A percentile compares a stretch with the other conserved stretches of the same genome.
phyloP scores from a whole-genome alignment of 2,888 invertebrate genomes.

The Synanthedon myopaeformis region DNA sequence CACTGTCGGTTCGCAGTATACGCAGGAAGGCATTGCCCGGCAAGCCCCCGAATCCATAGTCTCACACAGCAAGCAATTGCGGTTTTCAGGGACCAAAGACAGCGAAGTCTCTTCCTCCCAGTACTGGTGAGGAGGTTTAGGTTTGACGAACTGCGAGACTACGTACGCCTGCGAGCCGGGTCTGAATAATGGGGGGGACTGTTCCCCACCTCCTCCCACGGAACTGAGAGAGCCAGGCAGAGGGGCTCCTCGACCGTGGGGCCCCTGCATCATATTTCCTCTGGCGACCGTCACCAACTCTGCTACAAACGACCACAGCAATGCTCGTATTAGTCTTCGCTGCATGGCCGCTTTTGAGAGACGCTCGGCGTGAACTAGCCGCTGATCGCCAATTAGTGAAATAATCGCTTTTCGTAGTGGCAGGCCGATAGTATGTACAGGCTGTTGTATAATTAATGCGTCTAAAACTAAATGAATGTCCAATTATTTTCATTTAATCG shows the following conservation, averaged over 20 bases:
- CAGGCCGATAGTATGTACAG: too few species aligned
- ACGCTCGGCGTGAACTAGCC: too few species aligned
- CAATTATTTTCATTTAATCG: too few species aligned
- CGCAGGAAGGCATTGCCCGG: slow-evolving; percentile 55
- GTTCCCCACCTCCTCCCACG: slow-evolving; percentile 39
- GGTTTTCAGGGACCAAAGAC: slow-evolving; percentile 45
- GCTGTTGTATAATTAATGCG: too few species aligned
- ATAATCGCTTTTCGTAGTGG: too few species aligned
- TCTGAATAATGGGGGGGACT: slow-evolving; percentile 45
- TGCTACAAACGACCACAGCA: too few species aligned
- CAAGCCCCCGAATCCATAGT: slow-evolving; percentile 54
- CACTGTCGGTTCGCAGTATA: slow-evolving; percentile 57
- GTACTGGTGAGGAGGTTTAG: slow-evolving; percentile 56
- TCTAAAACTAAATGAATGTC: too few species aligned
- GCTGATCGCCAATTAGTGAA: too few species aligned
- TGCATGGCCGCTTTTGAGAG: too few species aligned
- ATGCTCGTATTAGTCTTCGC: too few species aligned
- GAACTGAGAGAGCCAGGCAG: slow-evolving; percentile 50
- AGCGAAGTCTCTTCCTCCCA: slow-evolving; percentile 59
- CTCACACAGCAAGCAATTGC: slow-evolving; percentile 59
- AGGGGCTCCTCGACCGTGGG: slow-evolving; percentile 17
- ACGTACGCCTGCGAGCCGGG: slow-evolving; percentile 62
- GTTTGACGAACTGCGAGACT: slow-evolving; percentile 52
- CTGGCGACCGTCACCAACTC: too few species aligned
- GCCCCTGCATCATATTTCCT: background rate